Percentiles rank a stretch among this genome's conserved stretches.
These are phyloP conservation scores for Melospiza georgiana DNA, from an alignment of 2,113 vertebrate genomes.

Conservation along the genomic window DNA sequence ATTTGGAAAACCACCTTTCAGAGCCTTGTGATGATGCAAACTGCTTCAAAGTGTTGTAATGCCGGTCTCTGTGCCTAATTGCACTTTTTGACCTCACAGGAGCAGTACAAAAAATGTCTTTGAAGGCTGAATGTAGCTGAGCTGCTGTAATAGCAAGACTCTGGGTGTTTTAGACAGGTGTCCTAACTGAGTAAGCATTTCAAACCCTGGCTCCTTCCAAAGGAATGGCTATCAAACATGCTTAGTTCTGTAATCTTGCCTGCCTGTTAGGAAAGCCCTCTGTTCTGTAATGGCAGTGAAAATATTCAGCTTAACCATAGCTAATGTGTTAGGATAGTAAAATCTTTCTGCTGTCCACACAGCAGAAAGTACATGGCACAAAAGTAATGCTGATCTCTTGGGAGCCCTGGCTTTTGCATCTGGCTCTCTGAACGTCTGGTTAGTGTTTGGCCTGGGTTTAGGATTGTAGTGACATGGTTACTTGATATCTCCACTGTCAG, in stretches of 20 bases:
- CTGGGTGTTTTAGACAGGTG: not conserved
- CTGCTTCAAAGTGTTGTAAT: not conserved
- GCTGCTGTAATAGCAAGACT: not conserved
- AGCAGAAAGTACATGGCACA: not conserved
- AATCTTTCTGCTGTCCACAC: not conserved
- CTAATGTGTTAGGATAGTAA: not conserved
- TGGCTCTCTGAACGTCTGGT: not conserved
- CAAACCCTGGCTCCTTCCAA: not conserved
- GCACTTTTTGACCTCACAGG: not conserved
- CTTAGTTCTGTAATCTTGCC: not conserved
- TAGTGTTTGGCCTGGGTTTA: not conserved
- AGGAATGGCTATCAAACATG: not conserved
- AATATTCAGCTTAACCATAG: not conserved
- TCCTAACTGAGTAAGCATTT: not conserved
- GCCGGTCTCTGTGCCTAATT: not conserved
- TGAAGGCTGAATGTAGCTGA: not conserved
- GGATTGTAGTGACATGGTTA: not conserved
- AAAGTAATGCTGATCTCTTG: fast-evolving
- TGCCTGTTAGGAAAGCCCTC: not conserved
- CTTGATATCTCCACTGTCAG: not conserved
- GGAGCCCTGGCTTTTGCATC: not conserved
- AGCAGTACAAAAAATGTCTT: not conserved
- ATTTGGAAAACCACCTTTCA: not conserved
- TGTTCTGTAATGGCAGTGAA: not conserved
- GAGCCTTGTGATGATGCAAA: not conserved